A percentile compares a stretch with the other conserved stretches of the same genome.
These are phyloP conservation scores for Vanessa atalanta DNA, from an alignment of 1,140 invertebrate genomes.

Conservation along the genomic window DNA sequence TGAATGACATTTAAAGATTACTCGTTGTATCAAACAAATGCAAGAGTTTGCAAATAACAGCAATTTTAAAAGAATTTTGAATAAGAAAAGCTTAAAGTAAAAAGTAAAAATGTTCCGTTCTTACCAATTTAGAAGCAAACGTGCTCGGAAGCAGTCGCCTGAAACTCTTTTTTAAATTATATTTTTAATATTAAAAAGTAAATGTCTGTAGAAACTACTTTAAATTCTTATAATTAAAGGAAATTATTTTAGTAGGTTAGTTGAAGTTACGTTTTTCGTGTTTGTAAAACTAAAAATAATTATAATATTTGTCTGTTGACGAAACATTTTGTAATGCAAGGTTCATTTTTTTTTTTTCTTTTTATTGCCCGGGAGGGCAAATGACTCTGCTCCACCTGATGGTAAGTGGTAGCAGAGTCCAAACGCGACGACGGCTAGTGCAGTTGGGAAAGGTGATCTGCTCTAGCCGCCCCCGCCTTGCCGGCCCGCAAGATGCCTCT, in stretches of 20 bases:
- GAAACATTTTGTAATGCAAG: too few relatives aligned
- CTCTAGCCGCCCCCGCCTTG: too few relatives aligned
- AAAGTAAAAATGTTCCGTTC: conserved; percentile 21
- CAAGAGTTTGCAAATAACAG: background rate
- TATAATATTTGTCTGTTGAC: too few relatives aligned
- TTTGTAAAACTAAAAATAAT: background rate
- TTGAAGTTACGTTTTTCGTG: background rate
- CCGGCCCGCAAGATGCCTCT: too few relatives aligned
- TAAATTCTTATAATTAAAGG: conserved; percentile 16
- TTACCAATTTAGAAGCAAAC: conserved; percentile 18
- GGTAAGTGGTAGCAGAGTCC: too few relatives aligned
- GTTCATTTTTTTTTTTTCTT: too few relatives aligned
- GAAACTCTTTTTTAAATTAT: conserved; percentile 15
- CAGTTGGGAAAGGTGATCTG: too few relatives aligned
- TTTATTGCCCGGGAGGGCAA: too few relatives aligned
- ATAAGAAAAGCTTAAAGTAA: conserved; percentile 18
- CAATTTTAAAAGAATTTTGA: conserved; percentile 1
- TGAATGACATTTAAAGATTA: too few relatives aligned
- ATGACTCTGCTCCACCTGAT: too few relatives aligned
- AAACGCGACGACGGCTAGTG: too few relatives aligned
- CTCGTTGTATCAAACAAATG: background rate
- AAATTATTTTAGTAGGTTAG: background rate
- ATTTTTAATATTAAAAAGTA: conserved; percentile 14
- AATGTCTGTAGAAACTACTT: background rate
- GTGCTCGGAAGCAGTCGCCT: conserved; percentile 16